Percentiles rank a stretch among this genome's conserved stretches.
phyloP scores from a whole-genome alignment of 1,140 invertebrate species.

The Maniola jurtina region DNA sequence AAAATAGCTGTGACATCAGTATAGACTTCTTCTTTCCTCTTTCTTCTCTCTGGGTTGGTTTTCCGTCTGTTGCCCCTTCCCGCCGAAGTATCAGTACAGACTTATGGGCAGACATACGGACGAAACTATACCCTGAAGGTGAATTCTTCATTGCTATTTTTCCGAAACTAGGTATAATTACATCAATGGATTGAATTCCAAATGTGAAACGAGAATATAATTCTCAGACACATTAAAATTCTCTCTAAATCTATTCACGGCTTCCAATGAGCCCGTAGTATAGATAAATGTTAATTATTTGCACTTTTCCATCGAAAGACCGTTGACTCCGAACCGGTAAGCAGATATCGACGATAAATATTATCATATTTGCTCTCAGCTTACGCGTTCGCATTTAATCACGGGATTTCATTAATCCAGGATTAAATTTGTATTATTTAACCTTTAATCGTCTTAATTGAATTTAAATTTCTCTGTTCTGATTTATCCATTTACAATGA shows the following conservation, averaged over 20 bases:
- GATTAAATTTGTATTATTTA: constrained; percentile 18
- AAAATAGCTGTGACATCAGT: too few species aligned
- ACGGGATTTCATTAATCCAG: constrained; percentile 11
- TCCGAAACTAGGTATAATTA: too few species aligned
- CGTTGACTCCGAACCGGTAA: constrained; percentile 25
- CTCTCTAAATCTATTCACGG: neutral
- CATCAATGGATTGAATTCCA: too few species aligned
- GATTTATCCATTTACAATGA: constrained; percentile 5
- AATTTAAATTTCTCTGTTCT: constrained; percentile 8
- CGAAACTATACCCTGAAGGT: too few species aligned
- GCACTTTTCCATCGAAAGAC: constrained; percentile 20
- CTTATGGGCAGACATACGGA: too few species aligned
- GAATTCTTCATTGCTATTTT: too few species aligned
- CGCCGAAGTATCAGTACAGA: too few species aligned
- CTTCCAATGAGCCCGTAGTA: neutral
- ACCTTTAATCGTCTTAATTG: constrained; percentile 8
- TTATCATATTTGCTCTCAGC: constrained; percentile 26
- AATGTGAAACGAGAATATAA: neutral
- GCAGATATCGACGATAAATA: constrained; percentile 26
- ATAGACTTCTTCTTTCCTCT: too few species aligned
- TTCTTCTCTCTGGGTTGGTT: too few species aligned
- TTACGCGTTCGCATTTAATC: constrained; percentile 23
- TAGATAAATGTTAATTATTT: constrained; percentile 20
- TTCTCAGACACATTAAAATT: neutral
- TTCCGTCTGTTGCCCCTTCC: too few species aligned